Base-by-base conservation (phyloP, 2,888 invertebrate species). In the Gisinianus flammeolus region DNA sequence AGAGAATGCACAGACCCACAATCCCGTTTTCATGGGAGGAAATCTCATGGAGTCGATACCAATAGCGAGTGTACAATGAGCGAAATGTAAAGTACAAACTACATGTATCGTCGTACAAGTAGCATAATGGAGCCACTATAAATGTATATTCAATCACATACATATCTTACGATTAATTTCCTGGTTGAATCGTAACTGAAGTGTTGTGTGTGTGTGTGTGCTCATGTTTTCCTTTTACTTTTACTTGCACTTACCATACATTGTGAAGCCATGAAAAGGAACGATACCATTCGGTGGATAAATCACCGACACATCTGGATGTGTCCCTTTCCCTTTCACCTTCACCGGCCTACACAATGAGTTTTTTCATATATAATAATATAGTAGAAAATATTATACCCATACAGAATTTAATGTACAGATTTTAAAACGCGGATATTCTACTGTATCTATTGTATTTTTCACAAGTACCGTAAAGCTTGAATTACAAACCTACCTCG, bases 221-320 rank as follows among this genome's bases (percentile, higher is more conserved):
- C n/a, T n/a, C n/a, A n/a, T n/a, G n/a, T n/a, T n/a, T n/a, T n/a
- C n/a, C n/a, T n/a, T n/a, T n/a, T n/a, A n/a, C n/a, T n/a, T n/a
- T n/a, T n/a, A n/a, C n/a, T n/a, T n/a, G n/a, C n/a, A n/a, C 90
- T 88, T 89, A 96, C 96, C 95, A 87, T 96, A 97, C 97, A 98
- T 97, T 26, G 97, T 94, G 87, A 98, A 97, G 0, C 97, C 97
- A 87, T 98, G 97, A 87, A 97, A 97, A 0, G 97, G 97, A 83
- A 98, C 96, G 54, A 97, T 92, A 0, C 97, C 97, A 86, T 94
- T 95, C 0, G 97, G 97, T 8, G 98, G 97, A 86, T 95, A 96
- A 62, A 92, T 91, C 26, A 94, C 91, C 26, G 91, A 89, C 85
- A 90, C 92, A 85, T 93, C 93, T 0, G 90, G 83, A 4, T 87